Conservation (phyloP, 1,140 invertebrate species). For the Zaprionus vittiger region DNA sequence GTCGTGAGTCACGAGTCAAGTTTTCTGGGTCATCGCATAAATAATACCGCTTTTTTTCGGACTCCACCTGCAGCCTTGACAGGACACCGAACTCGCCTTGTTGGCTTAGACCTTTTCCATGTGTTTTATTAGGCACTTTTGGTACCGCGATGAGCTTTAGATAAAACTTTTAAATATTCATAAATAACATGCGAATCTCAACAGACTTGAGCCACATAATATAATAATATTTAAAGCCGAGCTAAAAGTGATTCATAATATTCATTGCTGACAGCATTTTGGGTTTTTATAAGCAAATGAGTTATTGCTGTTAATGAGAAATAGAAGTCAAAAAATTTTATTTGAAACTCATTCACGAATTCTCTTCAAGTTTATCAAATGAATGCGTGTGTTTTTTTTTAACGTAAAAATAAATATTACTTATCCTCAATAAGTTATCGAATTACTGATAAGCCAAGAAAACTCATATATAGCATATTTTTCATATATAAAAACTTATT, state of each 20-base stretch:
- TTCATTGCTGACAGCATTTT: no score
- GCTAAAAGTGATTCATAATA: not conserved
- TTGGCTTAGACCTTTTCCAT: slow-evolving; percentile 19
- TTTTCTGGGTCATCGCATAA: slow-evolving; percentile 52
- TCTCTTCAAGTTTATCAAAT: no score
- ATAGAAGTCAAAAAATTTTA: no score
- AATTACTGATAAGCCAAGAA: not conserved
- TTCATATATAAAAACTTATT: no score
- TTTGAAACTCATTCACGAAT: no score
- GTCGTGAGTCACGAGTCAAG: not conserved
- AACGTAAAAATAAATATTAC: no score
- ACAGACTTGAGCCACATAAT: not conserved
- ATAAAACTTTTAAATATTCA: slow-evolving; percentile 18
- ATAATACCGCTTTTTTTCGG: slow-evolving; percentile 46
- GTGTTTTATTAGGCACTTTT: slow-evolving; percentile 44
- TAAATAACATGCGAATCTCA: slow-evolving; percentile 8
- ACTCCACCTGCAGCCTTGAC: slow-evolving; percentile 56
- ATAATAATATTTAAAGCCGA: not conserved
- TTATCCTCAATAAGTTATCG: not conserved
- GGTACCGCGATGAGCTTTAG: not conserved
- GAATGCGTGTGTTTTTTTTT: no score
- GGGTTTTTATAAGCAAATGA: no score
- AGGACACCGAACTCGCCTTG: slow-evolving; percentile 38
- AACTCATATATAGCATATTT: no score
- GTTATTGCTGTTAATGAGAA: no score